Base-by-base conservation (phyloP, 2,797 vertebrate genomes). In the Threskiornis aethiopicus region DNA sequence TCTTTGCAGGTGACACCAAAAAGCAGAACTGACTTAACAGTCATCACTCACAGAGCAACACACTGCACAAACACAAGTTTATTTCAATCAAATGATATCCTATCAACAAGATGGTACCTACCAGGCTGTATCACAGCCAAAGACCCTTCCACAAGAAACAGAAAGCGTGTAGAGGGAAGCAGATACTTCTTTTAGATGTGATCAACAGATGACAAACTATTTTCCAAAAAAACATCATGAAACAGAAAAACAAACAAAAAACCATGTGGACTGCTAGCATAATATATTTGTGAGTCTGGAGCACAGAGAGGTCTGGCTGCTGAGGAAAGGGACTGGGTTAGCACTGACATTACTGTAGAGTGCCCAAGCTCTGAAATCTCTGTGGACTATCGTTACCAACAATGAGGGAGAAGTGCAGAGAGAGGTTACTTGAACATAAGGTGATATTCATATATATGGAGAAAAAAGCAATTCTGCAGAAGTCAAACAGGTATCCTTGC, bases 391-490 rank as follows among this genome's bases (percentile, higher is more conserved):
- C 62, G 57, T 67, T 24, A 49, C 46, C 85, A 95, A 77, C 33
- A 67, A 49, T 25, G 59, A 70, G 20, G 13, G 10, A 41, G 29
- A 84, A 90, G 65, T 71, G 15, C 52, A 77, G 41, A 83, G 66
- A 52, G 39, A 52, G 57, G 16, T 49, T 14, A 76, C 19, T 35
- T 59, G 51, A 84, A 72, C 6, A 15, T 33, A 39, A 54, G 29
- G 18, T 70, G 26, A 71, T 82, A 95, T 42, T 65, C 39, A 66
- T 37, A 83, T 10, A n/a, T 42, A 82, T 1, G 4, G 44, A 90
- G 51, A 58, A 93, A 93, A 59, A 72, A 25, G 59, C n/a, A 83
- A 28, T 55, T 93, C 86, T 75, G 46, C 24, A 84, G 80, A 94
- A 91, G 12, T 10, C 47, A 83, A 87, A 62, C 11, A 81, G n/a